Conservation (phyloP, 2,113 vertebrate genomes). For the Brevimyrus niger region DNA sequence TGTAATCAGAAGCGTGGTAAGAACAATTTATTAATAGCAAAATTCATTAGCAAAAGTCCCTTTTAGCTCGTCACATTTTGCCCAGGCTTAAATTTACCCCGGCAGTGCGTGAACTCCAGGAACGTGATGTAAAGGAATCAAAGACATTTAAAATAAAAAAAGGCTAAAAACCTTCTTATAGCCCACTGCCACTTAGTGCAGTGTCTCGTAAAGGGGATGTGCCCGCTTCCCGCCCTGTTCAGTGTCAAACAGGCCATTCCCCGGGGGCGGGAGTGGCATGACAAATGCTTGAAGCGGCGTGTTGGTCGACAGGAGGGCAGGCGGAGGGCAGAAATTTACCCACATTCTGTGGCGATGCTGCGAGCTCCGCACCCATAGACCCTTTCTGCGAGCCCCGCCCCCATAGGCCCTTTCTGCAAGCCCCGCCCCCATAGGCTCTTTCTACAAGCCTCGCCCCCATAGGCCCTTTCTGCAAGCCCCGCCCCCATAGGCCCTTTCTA, state of each 20-base stretch:
- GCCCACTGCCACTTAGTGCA: not conserved
- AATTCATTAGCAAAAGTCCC: slow-evolving; percentile 5
- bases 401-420: no score
- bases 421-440: no score
- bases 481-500: no score
- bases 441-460: no score
- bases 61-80: not conserved
- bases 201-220: not conserved
- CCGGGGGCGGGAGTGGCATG: not conserved
- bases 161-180: not conserved
- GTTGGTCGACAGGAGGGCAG: not conserved
- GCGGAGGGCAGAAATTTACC: not conserved
- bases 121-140: not conserved
- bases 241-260: not conserved
- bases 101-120: not conserved
- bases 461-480: no score
- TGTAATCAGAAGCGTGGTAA: not conserved
- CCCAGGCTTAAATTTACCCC: not conserved
- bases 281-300: not conserved
- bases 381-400: no score
- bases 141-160: not conserved
- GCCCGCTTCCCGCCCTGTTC: not conserved
- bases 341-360: not conserved
- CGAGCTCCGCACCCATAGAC: no score
- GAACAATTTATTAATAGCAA: slow-evolving; percentile 2